These are phyloP conservation scores for Mythimna ferrago DNA, from an alignment of 2,888 invertebrate genomes.

Conservation along the genomic window DNA sequence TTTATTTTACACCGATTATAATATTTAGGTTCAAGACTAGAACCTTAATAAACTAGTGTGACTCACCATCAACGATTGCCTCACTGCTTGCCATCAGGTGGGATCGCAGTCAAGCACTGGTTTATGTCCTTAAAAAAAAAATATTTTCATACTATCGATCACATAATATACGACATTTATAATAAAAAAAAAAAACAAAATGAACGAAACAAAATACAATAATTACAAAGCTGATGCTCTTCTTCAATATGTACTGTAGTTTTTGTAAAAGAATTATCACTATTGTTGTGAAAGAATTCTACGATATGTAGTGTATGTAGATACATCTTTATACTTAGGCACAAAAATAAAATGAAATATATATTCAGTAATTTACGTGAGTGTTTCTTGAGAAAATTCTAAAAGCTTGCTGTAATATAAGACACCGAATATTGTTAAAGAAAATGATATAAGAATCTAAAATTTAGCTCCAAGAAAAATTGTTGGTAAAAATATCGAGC, in stretches of 20 bases:
- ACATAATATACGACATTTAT: no score
- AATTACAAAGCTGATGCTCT: no score
- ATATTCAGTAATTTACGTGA: constrained; percentile 49
- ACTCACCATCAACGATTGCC: no score
- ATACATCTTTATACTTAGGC: constrained; percentile 9
- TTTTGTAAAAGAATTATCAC: constrained; percentile 12
- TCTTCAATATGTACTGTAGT: no score
- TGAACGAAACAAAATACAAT: no score
- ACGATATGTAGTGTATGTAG: neutral
- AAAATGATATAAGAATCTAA: constrained; percentile 14
- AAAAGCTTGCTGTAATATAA: constrained; percentile 25
- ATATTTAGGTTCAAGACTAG: neutral
- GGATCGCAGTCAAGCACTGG: no score
- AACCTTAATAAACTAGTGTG: no score
- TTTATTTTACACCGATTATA: no score
- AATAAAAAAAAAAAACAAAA: no score
- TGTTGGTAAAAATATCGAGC: neutral
- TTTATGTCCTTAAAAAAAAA: no score
- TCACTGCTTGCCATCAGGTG: no score
- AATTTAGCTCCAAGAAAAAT: neutral
- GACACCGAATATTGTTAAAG: constrained; percentile 6
- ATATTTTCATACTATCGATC: no score
- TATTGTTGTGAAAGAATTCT: constrained; percentile 9
- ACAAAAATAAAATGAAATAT: constrained; percentile 39
- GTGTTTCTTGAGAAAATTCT: constrained; percentile 34